These are phyloP conservation scores for Propithecus coquereli DNA, from an alignment of 2,113 vertebrate species.

Conservation along the genomic window DNA sequence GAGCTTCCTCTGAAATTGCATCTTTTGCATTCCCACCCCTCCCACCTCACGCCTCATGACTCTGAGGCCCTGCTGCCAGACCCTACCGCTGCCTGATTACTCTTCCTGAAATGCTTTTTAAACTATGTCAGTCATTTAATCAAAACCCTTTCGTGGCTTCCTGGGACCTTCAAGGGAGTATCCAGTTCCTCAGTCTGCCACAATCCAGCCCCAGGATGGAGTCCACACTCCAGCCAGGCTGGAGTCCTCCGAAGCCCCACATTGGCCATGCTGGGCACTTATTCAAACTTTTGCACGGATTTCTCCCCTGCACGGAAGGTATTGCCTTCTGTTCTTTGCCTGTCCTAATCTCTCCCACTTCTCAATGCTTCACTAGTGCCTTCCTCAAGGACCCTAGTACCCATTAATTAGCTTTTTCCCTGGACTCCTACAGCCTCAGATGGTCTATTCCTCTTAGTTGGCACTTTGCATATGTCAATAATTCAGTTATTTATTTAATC, in stretches of 20 bases:
- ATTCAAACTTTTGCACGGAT: neutral
- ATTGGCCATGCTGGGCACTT: neutral
- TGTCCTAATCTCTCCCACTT: neutral
- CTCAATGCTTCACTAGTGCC: neutral
- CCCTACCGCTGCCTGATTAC: neutral
- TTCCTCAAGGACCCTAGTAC: neutral
- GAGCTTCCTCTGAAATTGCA: neutral
- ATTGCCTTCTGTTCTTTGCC: neutral
- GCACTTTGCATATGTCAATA: neutral
- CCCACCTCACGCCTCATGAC: neutral
- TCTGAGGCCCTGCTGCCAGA: neutral
- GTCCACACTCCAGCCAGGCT: neutral
- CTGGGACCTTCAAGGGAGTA: neutral
- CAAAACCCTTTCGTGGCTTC: neutral
- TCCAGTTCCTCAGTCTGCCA: neutral
- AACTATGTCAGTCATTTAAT: neutral
- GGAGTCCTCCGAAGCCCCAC: neutral
- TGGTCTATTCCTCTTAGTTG: neutral
- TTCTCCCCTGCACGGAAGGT: neutral
- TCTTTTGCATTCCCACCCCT: neutral
- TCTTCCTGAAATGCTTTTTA: slow-evolving; percentile 9
- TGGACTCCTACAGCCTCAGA: neutral
- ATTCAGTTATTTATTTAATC: slow-evolving; percentile 13
- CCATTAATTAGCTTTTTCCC: neutral
- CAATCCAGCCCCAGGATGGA: neutral